A percentile compares a stretch with the other conserved stretches of the same genome.
phyloP scores from a whole-genome alignment of 1,140 invertebrate genomes.

The Drosophila obscura region DNA sequence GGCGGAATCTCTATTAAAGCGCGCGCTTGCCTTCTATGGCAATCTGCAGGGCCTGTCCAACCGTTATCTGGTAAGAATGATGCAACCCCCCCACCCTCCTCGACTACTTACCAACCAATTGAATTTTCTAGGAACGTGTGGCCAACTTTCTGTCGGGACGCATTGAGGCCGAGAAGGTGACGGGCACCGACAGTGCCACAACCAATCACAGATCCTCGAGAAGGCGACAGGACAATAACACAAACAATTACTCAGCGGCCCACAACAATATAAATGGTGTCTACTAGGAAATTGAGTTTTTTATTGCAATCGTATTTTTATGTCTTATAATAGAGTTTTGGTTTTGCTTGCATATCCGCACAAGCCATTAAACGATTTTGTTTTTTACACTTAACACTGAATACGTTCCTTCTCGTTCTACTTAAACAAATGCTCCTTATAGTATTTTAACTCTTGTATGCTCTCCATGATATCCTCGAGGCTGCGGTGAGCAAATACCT shows the following conservation, averaged over 20 bases:
- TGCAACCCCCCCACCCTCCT: neutral
- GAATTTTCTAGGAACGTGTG: constrained; percentile 65
- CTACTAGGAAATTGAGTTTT: constrained; percentile 78
- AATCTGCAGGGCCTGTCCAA: constrained; percentile 70
- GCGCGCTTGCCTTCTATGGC: constrained; percentile 70
- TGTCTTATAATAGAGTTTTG: constrained; percentile 81
- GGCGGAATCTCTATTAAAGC: constrained; percentile 76
- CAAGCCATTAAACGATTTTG: constrained; percentile 46
- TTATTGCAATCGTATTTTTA: constrained; percentile 79
- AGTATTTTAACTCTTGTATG: constrained; percentile 92
- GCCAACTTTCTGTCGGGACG: constrained; percentile 78
- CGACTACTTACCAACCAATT: neutral
- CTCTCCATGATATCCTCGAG: constrained; percentile 94
- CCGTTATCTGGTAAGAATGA: constrained; percentile 63
- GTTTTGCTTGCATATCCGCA: constrained; percentile 75
- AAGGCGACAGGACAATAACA: constrained; percentile 53
- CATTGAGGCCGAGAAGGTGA: constrained; percentile 82
- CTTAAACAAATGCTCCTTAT: constrained; percentile 86
- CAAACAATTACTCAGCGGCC: constrained; percentile 66
- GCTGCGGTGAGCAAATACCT: constrained; percentile 89
- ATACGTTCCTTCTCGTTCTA: constrained; percentile 3
- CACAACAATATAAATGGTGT: constrained; percentile 83
- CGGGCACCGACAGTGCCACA: constrained; percentile 58
- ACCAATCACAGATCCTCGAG: constrained; percentile 53
- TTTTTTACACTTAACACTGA: constrained; percentile 19